Evolutionary conservation across 1,140 invertebrate species (phyloP), one percentile per base, ranked within the genome.

Genomic region (Polypedilum vanderplanki): DNA sequence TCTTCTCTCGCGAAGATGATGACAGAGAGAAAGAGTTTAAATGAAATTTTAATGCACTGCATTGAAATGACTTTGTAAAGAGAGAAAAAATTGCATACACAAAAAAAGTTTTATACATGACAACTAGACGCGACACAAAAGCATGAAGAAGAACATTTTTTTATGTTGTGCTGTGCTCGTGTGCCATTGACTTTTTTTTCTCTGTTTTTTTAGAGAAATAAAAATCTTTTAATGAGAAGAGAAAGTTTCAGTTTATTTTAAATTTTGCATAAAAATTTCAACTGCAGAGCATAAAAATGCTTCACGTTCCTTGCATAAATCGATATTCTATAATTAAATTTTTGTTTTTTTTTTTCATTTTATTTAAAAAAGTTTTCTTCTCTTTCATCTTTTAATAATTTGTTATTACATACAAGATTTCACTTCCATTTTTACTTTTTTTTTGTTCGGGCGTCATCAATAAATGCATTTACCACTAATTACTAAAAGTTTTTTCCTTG

Each of bases 391-490:
- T 33, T 33, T 33, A 33, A 70, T 20, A 70, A 20, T 70, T 18
- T 10, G 18, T 70, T 57, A 57, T 57, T 15, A 57, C 10, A 57
- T 70, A 20, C 20, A 20, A 70, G 20, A 18, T 70, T 70, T 70
- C 18, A 20, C 20, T 70, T 20, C 18, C 64, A 67, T 67, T 67
- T n/a, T 67, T 67, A 7, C 18, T 67, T 67, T 67, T 67, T 67
- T 70, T 70, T 20, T 70, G 17, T 70, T 22, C 20, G 17, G 10
- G 10, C 65, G 17, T 70, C 65, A 70, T 70, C 65, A 70, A 70
- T 70, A 70, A 70, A 70, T 70, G 65, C 65, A 70, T 70, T 70
- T 57, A 57, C 17, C 65, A 70, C 65, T 70, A 70, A 70, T 70
- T 70, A 70, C 65, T 70, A 70, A 70, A 70, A 10, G 65, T 70